These are phyloP conservation scores for Temnothorax ravouxi DNA, from an alignment of 2,888 invertebrate species.

Conservation along the genomic window DNA sequence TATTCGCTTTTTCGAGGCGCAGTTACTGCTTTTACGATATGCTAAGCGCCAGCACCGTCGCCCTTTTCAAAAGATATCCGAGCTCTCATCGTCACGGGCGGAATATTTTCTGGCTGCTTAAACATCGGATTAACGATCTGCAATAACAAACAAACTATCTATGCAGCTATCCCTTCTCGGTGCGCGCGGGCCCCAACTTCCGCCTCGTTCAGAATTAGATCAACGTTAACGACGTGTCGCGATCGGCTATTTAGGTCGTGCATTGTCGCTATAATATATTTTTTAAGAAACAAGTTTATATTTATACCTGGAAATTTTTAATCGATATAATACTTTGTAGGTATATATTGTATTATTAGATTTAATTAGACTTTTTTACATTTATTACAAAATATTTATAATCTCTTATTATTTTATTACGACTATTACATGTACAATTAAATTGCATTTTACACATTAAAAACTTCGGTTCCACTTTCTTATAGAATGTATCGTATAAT, in stretches of 20 bases:
- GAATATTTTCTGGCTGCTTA: slow-evolving; percentile 78
- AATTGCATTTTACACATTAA: not conserved
- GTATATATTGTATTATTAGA: not conserved
- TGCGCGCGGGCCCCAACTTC: not conserved
- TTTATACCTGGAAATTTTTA: not conserved
- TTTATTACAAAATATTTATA: not conserved
- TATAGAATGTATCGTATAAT: not conserved
- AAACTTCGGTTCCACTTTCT: not conserved
- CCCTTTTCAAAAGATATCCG: slow-evolving; percentile 75
- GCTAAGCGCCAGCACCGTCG: slow-evolving; percentile 75
- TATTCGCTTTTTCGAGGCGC: slow-evolving; percentile 51
- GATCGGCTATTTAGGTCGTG: slow-evolving; percentile 20
- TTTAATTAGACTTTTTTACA: not conserved
- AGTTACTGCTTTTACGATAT: slow-evolving; percentile 80
- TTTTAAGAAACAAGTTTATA: not conserved
- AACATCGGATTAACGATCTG: slow-evolving; percentile 76
- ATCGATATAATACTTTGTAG: not conserved
- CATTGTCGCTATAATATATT: not conserved
- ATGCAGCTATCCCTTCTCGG: slow-evolving; percentile 44
- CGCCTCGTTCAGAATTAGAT: slow-evolving; percentile 37
- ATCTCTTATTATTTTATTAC: not conserved
- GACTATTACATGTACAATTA: not conserved
- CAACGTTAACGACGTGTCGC: slow-evolving; percentile 24
- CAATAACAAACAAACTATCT: slow-evolving; percentile 73
- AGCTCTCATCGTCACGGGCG: slow-evolving; percentile 72